phyloP scores from a whole-genome alignment of 2,888 invertebrate species.

The Drosophila borborema region DNA sequence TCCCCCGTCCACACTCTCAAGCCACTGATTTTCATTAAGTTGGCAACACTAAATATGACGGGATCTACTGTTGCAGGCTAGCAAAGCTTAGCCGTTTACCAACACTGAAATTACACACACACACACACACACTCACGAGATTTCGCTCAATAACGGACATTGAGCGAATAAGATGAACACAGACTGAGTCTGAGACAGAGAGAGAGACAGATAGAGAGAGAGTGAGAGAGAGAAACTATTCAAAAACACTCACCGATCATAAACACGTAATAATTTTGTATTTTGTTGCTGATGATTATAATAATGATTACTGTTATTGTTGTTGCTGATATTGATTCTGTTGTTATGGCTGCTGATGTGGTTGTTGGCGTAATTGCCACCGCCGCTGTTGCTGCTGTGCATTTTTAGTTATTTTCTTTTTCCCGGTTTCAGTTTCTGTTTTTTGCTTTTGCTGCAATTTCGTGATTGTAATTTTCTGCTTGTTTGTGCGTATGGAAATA shows the following conservation, averaged over 20 bases:
- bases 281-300: conserved; percentile 40
- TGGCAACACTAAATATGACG: neutral
- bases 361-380: conserved; percentile 41
- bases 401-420: conserved; percentile 49
- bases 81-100: conserved; percentile 1
- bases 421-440: conserved; percentile 1
- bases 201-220: neutral
- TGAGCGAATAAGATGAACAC: neutral
- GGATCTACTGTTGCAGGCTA: neutral
- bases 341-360: conserved; percentile 36
- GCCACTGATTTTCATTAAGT: neutral
- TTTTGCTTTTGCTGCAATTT: conserved; percentile 10
- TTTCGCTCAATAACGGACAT: conserved; percentile 13
- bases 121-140: no score
- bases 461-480: conserved; percentile 8
- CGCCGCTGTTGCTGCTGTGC: conserved; percentile 58
- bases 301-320: conserved; percentile 27
- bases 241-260: conserved; percentile 67
- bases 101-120: conserved; percentile 12
- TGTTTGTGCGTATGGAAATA: conserved; percentile 12
- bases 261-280: conserved; percentile 52
- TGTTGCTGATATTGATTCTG: conserved; percentile 53
- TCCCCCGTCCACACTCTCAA: no score
- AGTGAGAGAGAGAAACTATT: neutral
- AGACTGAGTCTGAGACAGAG: neutral